Percentiles rank a stretch among this genome's conserved stretches.
These are phyloP conservation scores for Steinernema khuongi DNA, from an alignment of 1,140 invertebrate genomes.

Conservation along the genomic window DNA sequence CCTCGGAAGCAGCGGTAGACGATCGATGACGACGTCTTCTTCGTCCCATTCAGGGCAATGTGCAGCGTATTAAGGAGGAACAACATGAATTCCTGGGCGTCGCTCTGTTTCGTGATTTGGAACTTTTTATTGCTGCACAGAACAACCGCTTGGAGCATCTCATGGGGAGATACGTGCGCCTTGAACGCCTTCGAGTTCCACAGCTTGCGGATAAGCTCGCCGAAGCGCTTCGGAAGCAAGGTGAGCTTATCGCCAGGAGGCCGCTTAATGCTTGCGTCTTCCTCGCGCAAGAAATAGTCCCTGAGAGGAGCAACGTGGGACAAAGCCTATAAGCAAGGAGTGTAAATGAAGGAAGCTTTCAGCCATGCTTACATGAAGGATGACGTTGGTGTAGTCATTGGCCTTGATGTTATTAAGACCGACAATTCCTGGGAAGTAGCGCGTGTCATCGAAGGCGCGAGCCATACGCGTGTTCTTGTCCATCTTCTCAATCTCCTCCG, in stretches of 20 bases:
- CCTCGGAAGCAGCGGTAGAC: conserved; percentile 86
- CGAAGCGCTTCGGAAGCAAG: conserved; percentile 88
- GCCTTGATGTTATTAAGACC: conserved; percentile 99
- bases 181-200: conserved; percentile 99
- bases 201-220: conserved; percentile 90
- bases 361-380: conserved; percentile 72
- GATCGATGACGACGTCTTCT: conserved; percentile 76
- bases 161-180: conserved; percentile 97
- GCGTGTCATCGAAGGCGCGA: conserved; percentile 88
- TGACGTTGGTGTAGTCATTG: conserved; percentile 98
- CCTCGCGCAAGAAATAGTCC: conserved; percentile 88
- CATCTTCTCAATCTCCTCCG: conserved; percentile 72
- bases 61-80: conserved; percentile 93
- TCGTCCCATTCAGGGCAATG: conserved; percentile 71
- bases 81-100: conserved; percentile 90
- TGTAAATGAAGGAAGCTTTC: conserved; percentile 19
- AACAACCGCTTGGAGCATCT: conserved; percentile 98
- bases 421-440: conserved; percentile 78
- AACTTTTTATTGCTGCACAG: conserved; percentile 95
- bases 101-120: conserved; percentile 91
- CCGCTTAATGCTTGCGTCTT: conserved; percentile 76
- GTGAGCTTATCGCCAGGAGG: conserved; percentile 80
- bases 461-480: conserved; percentile 80
- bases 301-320: conserved; percentile 87
- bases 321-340: conserved; percentile 68